phyloP scores from a whole-genome alignment of 2,113 vertebrate species.

The Orientallactaga bullata region DNA sequence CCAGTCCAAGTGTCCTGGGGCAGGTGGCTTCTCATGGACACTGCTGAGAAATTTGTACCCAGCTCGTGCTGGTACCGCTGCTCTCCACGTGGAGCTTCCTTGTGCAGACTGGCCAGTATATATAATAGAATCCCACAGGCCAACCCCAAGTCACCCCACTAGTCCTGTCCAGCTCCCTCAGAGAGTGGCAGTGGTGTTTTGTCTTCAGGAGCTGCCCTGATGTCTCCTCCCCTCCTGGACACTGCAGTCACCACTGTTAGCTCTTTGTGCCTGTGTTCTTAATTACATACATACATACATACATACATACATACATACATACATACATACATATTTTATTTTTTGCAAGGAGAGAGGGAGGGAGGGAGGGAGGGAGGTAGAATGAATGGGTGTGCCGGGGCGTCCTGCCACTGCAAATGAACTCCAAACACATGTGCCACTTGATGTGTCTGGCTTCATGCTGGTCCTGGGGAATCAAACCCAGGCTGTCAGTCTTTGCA shows the following conservation, averaged over 20 bases:
- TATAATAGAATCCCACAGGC: no score
- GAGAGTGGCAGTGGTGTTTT: not conserved
- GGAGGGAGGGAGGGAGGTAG: no score
- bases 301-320: no score
- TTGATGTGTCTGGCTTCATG: no score
- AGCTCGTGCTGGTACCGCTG: not conserved
- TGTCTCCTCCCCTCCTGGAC: not conserved
- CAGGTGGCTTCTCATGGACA: not conserved
- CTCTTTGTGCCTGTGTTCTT: no score
- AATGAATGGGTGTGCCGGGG: no score
- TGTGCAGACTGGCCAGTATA: not conserved
- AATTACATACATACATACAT: no score
- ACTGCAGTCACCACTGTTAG: not conserved
- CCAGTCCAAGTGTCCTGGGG: not conserved
- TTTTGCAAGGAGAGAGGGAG: not conserved
- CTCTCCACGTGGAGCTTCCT: not conserved
- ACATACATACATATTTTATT: no score
- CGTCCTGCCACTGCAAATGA: no score
- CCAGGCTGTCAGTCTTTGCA: no score
- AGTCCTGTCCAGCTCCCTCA: not conserved
- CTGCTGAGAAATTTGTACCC: not conserved
- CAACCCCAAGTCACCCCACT: not conserved
- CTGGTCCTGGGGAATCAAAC: no score
- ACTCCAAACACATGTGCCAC: no score
- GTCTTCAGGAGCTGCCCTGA: not conserved